Base-by-base conservation (phyloP, 2,888 invertebrate genomes). In the Rhaphigaster nebulosa region DNA sequence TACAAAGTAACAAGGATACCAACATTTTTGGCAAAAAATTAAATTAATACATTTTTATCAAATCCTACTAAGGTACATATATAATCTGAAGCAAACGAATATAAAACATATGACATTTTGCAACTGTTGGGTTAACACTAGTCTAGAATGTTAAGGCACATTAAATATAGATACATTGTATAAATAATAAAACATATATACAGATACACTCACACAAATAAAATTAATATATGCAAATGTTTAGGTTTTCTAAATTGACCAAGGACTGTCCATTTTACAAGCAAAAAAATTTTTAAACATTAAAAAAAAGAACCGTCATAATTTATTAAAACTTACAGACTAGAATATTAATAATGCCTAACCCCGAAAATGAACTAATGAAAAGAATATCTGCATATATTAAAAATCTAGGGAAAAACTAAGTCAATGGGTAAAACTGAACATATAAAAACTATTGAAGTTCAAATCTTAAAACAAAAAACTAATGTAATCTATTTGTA, bases 101-200 rank as follows among this genome's bases (percentile, higher is more conserved):
- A 65, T 15, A 65, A 65, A 29, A 29, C 3, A 10, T 60, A 60
- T 65, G 60, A n/a, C 10, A 65, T 65, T 29, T 15, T 65, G n/a
- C n/a, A 65, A 60, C 26, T 60, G 60, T 12, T 60, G n/a, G 60
- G 65, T 65, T 65, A 65, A 65, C 65, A 29, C 29, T 65, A 65
- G n/a, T 65, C 29, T 65, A 65, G 29, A 13, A 65, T 29, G 65
- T 65, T 65, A 65, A 65, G 65, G 65, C 65, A 65, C 65, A 65
- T 65, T 65, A 29, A 65, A 29, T 65, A 65, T 29, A 65, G 29
- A 65, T 29, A 65, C 15, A 65, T 29, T 65, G 8, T 29, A 65
- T 65, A 29, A 65, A 65, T 65, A 65, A 65, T 20, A 60, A 12
- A 60, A 60, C n/a, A 60, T 60, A 65, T 29, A 65, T 65, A 65